Conservation (phyloP, 2,888 invertebrate genomes). For the Hofmannophila pseudospretella region DNA sequence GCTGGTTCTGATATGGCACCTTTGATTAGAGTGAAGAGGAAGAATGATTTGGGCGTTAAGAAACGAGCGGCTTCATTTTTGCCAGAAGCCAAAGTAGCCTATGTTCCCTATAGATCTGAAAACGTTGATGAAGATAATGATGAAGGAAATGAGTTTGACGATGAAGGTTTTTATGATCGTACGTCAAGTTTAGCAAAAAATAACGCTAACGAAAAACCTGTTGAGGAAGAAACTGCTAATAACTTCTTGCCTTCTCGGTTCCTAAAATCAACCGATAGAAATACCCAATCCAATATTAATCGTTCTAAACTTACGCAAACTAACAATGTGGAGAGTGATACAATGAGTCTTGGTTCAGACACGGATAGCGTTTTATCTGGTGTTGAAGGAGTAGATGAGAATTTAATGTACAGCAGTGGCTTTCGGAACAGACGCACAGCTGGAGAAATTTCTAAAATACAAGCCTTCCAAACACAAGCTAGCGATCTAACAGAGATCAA, state of each 20-base stretch:
- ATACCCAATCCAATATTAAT: conserved; percentile 17
- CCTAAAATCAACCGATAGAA: conserved; percentile 12
- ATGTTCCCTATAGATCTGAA: conserved; percentile 50
- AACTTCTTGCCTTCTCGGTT: conserved; percentile 8
- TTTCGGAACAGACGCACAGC: conserved; percentile 39
- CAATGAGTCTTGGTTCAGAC: conserved; percentile 52
- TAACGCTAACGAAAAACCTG: conserved; percentile 20
- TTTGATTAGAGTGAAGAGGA: conserved; percentile 62
- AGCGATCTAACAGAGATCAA: conserved; percentile 15
- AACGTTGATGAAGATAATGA: conserved; percentile 65
- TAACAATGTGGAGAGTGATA: conserved; percentile 30
- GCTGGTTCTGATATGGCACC: conserved; percentile 40
- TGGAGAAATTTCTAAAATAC: conserved; percentile 16
- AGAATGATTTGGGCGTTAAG: conserved; percentile 34
- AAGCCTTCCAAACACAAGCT: conserved; percentile 13
- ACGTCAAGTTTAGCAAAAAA: conserved; percentile 43
- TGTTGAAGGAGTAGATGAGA: conserved; percentile 57
- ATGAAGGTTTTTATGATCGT: conserved; percentile 67
- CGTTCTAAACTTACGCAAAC: conserved; percentile 17
- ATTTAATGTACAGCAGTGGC: conserved; percentile 53
- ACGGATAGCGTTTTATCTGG: conserved; percentile 57
- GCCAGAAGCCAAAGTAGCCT: conserved; percentile 54
- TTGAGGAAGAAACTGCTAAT: conserved; percentile 19
- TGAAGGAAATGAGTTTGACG: conserved; percentile 70
- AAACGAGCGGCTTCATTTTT: conserved; percentile 49